A percentile compares a stretch with the other conserved stretches of the same genome.
Evolutionary conservation across 2,797 vertebrate species (phyloP).

Genomic region (Chiroxiphia lanceolata): DNA sequence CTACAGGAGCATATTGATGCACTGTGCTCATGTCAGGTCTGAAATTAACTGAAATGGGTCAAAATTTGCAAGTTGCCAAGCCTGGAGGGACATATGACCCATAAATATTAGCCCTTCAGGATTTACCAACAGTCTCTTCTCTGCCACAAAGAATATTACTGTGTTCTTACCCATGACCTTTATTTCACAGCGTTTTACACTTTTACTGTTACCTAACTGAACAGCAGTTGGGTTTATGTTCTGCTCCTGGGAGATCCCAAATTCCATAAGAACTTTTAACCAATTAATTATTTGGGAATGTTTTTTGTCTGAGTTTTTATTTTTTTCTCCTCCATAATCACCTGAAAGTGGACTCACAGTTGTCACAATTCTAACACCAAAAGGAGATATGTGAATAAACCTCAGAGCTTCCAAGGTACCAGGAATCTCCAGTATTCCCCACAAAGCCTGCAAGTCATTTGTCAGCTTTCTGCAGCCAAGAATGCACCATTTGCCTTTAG

Average conservation of each 20-base stretch:
- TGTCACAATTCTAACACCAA: neutral
- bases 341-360: neutral
- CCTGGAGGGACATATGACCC: rapidly evolving
- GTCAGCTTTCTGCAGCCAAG: neutral
- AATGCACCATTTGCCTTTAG: neutral
- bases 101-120: neutral
- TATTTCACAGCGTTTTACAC: neutral
- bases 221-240: neutral
- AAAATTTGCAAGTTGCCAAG: neutral
- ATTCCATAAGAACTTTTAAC: neutral
- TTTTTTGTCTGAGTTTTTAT: neutral
- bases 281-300: neutral
- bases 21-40: neutral
- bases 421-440: neutral
- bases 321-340: neutral
- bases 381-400: neutral
- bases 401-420: neutral
- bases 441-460: neutral
- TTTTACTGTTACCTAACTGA: neutral
- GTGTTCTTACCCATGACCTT: neutral
- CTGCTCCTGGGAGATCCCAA: neutral
- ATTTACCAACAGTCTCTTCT: neutral
- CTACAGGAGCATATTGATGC: neutral
- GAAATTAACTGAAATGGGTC: neutral
- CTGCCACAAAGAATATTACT: neutral